A percentile compares a stretch with the other conserved stretches of the same genome.
Evolutionary conservation across 2,888 invertebrate species (phyloP).

Genomic region (Unio pictorum): DNA sequence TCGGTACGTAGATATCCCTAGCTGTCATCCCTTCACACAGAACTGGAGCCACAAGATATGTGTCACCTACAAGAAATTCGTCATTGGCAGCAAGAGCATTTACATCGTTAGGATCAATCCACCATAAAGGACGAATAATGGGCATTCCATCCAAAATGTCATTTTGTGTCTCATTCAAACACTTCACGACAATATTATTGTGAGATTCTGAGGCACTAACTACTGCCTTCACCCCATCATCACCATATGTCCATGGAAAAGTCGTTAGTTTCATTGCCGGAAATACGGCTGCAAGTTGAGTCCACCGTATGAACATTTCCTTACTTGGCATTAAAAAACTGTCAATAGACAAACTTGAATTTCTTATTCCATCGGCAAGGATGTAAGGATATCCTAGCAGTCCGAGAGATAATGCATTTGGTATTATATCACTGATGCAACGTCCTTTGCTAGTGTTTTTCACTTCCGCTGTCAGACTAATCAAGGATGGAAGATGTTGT

Average conservation of each 20-base stretch:
- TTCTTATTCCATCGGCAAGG: constrained; percentile 86
- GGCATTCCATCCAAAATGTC: constrained; percentile 77
- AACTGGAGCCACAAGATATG: constrained; percentile 60
- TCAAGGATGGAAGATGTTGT: constrained; percentile 84
- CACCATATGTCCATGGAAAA: constrained; percentile 88
- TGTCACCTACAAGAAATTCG: constrained; percentile 58
- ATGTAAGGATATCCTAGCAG: constrained; percentile 91
- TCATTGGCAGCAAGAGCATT: constrained; percentile 45
- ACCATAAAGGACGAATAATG: constrained; percentile 60
- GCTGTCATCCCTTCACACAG: constrained; percentile 39
- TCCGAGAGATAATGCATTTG: constrained; percentile 77
- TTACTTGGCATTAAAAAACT: constrained; percentile 37
- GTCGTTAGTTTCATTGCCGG: constrained; percentile 92
- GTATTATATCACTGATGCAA: constrained; percentile 84
- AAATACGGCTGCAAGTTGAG: constrained; percentile 88
- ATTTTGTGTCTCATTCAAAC: constrained; percentile 82
- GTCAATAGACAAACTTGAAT: constrained; percentile 64
- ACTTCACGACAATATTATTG: constrained; percentile 77
- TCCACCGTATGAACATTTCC: constrained; percentile 82
- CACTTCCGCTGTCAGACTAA: constrained; percentile 86
- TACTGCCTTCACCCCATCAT: constrained; percentile 68
- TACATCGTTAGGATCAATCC: constrained; percentile 48
- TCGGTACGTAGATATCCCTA: constrained; percentile 57
- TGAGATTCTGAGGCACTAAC: constrained; percentile 29
- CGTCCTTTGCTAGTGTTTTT: constrained; percentile 85